A percentile compares a stretch with the other conserved stretches of the same genome.
These are phyloP conservation scores for Orthosia cruda DNA, from an alignment of 2,888 invertebrate genomes.

Conservation along the genomic window DNA sequence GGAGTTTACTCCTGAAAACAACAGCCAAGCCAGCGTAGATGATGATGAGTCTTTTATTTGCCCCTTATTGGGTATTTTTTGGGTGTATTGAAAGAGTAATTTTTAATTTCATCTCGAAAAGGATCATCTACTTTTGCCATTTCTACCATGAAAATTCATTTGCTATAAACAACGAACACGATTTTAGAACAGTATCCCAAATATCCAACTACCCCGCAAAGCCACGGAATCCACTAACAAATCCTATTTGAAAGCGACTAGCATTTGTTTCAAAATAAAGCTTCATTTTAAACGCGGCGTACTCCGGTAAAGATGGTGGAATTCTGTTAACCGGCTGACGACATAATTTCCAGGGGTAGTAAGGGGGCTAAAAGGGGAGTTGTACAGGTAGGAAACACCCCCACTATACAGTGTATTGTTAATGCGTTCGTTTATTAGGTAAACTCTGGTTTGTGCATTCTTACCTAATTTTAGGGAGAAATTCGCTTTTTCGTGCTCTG, in stretches of 20 bases:
- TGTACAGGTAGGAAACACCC: slow-evolving; percentile 27
- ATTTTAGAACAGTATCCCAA: not conserved
- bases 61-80: no score
- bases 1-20: no score
- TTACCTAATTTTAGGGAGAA: slow-evolving; percentile 49
- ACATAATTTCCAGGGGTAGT: slow-evolving; percentile 58
- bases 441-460: slow-evolving; percentile 52
- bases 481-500: slow-evolving; percentile 13
- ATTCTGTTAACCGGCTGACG: slow-evolving; percentile 66
- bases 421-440: slow-evolving; percentile 60
- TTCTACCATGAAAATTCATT: not conserved
- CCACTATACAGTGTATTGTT: slow-evolving; percentile 55
- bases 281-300: slow-evolving; percentile 51
- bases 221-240: slow-evolving; percentile 31
- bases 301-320: slow-evolving; percentile 60
- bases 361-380: not conserved
- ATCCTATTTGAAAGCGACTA: slow-evolving; percentile 41
- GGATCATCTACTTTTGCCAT: not conserved
- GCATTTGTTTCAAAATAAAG: slow-evolving; percentile 53
- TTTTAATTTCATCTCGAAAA: no score
- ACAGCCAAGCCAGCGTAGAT: no score
- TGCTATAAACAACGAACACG: not conserved
- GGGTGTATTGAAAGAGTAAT: no score
- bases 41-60: no score
- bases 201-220: slow-evolving; percentile 15